Conservation (phyloP, 2,113 vertebrate species). For the Sebastes fasciatus region DNA sequence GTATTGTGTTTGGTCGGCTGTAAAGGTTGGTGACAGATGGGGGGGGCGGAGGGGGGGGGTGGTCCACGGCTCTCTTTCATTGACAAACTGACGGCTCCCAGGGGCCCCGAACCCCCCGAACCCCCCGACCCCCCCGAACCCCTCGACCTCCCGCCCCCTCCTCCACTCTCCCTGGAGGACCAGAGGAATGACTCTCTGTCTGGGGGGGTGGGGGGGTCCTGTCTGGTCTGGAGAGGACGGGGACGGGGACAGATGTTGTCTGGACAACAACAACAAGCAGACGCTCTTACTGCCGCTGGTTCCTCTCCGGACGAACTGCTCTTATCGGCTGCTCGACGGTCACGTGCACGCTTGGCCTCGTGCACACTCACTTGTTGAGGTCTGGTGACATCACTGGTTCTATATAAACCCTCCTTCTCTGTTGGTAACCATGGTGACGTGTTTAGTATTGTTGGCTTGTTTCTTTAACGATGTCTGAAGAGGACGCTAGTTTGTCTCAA, state of each 20-base stretch:
- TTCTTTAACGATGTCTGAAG: no score
- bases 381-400: no score
- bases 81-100: slow-evolving; percentile 41
- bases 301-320: no score
- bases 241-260: slow-evolving; percentile 43
- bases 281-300: no score
- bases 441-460: no score
- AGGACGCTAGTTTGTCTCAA: no score
- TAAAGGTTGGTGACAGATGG: slow-evolving; percentile 55
- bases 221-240: slow-evolving; percentile 14
- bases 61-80: slow-evolving; percentile 9
- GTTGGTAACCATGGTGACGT: no score
- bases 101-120: not conserved
- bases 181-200: slow-evolving; percentile 26
- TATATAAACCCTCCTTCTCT: no score
- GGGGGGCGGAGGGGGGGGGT: not conserved
- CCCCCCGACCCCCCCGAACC: not conserved
- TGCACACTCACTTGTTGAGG: no score
- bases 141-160: not conserved
- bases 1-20: slow-evolving; percentile 35
- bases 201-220: slow-evolving; percentile 2
- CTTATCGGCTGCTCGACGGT: no score
- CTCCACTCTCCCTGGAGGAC: not conserved
- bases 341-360: no score
- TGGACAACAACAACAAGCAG: slow-evolving; percentile 32